Conservation (phyloP, 2,888 invertebrate species). For the Gortyna flavago region DNA sequence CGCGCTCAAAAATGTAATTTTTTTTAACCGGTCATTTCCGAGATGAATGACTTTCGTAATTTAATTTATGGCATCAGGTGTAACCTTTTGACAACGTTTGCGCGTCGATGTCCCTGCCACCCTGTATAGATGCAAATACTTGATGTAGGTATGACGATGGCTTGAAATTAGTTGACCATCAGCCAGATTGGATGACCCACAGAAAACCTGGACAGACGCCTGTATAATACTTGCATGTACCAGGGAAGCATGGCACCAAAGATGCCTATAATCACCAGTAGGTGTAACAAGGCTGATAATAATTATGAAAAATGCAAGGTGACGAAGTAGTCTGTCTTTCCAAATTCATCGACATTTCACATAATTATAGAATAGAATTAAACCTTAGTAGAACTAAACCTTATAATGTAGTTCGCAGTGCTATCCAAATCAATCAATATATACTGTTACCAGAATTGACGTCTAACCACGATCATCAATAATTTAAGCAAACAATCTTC, state of each 20-base stretch:
- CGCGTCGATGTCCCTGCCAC: no score
- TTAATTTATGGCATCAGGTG: no score
- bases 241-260: background rate
- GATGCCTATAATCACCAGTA: background rate
- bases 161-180: background rate
- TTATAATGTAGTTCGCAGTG: background rate
- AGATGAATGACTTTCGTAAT: no score
- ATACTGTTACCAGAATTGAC: background rate
- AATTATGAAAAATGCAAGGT: background rate
- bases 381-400: background rate
- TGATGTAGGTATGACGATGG: background rate
- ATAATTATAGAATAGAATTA: background rate
- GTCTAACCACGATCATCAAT: slow-evolving; percentile 10
- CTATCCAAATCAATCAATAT: slow-evolving; percentile 1
- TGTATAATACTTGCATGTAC: background rate
- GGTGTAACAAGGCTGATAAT: background rate
- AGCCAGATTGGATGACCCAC: no score
- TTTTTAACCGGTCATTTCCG: no score
- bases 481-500: slow-evolving; percentile 14
- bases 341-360: background rate
- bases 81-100: no score
- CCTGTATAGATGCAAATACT: no score
- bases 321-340: background rate
- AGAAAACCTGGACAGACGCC: background rate
- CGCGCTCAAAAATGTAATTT: no score